A percentile compares a stretch with the other conserved stretches of the same genome.
phyloP scores from a whole-genome alignment of 1,140 invertebrate genomes.

The Cephus cinctus region DNA sequence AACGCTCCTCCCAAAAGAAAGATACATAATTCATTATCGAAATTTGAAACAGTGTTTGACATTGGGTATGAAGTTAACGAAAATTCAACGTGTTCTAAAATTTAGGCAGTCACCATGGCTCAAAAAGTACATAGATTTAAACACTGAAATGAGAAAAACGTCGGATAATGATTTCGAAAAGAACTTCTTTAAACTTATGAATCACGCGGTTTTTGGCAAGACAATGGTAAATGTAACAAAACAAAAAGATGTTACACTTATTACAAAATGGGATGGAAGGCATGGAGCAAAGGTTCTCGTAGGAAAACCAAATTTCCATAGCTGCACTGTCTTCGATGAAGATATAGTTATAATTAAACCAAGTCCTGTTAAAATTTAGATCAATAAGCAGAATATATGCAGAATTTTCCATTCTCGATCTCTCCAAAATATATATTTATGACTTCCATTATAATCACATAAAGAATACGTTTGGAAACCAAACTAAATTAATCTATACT shows the following conservation, averaged over 20 bases:
- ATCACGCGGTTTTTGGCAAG: no score
- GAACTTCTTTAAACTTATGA: no score
- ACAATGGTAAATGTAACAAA: no score
- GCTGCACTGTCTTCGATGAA: slow-evolving; percentile 21
- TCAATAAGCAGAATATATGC: no score
- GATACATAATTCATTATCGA: slow-evolving; percentile 55
- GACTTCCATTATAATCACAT: no score
- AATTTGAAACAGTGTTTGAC: slow-evolving; percentile 53
- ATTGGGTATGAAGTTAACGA: slow-evolving; percentile 12
- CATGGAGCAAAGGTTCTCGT: slow-evolving; percentile 24
- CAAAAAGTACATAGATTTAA: slow-evolving; percentile 30
- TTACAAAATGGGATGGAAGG: slow-evolving; percentile 10
- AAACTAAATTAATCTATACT: no score
- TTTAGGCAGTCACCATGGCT: slow-evolving; percentile 24
- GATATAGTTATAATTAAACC: slow-evolving; percentile 9
- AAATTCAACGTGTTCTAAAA: slow-evolving; percentile 24
- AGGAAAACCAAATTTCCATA: slow-evolving; percentile 30
- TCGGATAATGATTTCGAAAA: no score
- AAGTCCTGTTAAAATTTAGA: no score
- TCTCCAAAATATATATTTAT: no score
- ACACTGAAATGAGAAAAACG: slow-evolving; percentile 36
- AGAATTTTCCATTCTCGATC: no score
- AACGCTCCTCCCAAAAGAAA: no score
- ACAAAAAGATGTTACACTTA: slow-evolving; percentile 28
- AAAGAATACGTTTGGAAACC: no score